phyloP scores from a whole-genome alignment of 2,797 vertebrate species.

The Urocyon cinereoargenteus region DNA sequence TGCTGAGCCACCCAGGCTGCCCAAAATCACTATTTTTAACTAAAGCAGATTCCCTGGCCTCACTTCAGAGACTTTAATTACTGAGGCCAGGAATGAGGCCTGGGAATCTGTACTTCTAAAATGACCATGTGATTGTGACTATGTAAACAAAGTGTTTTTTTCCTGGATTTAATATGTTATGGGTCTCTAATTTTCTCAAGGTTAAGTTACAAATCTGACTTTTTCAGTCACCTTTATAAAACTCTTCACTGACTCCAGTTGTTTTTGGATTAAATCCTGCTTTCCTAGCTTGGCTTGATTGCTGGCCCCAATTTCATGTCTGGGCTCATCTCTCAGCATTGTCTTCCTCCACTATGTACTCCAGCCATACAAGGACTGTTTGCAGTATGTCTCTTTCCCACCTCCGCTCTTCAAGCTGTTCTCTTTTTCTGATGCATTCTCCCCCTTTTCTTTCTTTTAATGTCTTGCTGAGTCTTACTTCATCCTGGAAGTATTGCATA shows the following conservation, averaged over 20 bases:
- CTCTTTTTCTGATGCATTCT: not conserved
- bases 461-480: not conserved
- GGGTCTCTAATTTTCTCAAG: conserved; percentile 32
- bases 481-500: not conserved
- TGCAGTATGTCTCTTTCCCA: not conserved
- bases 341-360: not conserved
- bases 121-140: not conserved
- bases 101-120: conserved; percentile 7
- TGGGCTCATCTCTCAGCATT: not conserved
- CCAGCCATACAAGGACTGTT: not conserved
- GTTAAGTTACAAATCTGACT: conserved; percentile 32
- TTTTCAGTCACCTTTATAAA: not conserved
- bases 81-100: not conserved
- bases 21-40: not conserved
- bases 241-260: not conserved
- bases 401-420: not conserved
- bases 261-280: not conserved
- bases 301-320: not conserved
- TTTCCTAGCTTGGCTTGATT: not conserved
- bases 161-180: not conserved
- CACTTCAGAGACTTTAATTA: conserved; percentile 28
- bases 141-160: not conserved
- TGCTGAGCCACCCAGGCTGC: no score
- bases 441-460: not conserved
- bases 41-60: not conserved